Evolutionary conservation across 2,797 vertebrate genomes (phyloP).

Genomic region (Pseudochirops cupreus): DNA sequence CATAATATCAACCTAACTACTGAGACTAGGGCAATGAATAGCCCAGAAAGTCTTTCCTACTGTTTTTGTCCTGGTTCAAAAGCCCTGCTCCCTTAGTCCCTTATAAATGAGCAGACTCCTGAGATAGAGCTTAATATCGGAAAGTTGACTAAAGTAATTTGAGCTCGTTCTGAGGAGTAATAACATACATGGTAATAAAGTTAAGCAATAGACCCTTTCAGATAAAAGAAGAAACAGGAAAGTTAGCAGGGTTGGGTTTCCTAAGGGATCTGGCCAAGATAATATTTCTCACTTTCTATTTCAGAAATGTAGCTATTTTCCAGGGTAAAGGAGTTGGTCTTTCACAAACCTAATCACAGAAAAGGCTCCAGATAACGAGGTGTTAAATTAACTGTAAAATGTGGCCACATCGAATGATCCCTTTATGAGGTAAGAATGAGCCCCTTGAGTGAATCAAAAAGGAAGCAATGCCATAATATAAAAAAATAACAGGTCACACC

Average conservation of each 20-base stretch:
- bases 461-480: not conserved
- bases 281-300: slow-evolving; percentile 11
- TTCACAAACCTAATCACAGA: not conserved
- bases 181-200: not conserved
- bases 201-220: slow-evolving; percentile 18
- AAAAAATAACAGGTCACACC: slow-evolving; percentile 1
- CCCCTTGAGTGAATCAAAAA: not conserved
- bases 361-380: slow-evolving; percentile 1
- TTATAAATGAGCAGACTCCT: fast-evolving
- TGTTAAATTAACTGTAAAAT: slow-evolving; percentile 9
- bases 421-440: not conserved
- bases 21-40: slow-evolving; percentile 59
- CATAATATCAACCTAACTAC: slow-evolving; percentile 67
- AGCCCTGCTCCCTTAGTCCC: not conserved
- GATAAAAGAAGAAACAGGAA: not conserved
- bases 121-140: not conserved
- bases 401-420: not conserved
- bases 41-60: slow-evolving; percentile 17
- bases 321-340: not conserved
- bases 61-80: not conserved
- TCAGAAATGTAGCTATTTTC: slow-evolving; percentile 11
- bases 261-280: not conserved
- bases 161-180: slow-evolving; percentile 23
- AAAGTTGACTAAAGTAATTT: not conserved
- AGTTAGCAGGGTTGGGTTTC: not conserved